A percentile compares a stretch with the other conserved stretches of the same genome.
phyloP scores from a whole-genome alignment of 2,888 invertebrate genomes.

The Sinohyriopsis cumingii region DNA sequence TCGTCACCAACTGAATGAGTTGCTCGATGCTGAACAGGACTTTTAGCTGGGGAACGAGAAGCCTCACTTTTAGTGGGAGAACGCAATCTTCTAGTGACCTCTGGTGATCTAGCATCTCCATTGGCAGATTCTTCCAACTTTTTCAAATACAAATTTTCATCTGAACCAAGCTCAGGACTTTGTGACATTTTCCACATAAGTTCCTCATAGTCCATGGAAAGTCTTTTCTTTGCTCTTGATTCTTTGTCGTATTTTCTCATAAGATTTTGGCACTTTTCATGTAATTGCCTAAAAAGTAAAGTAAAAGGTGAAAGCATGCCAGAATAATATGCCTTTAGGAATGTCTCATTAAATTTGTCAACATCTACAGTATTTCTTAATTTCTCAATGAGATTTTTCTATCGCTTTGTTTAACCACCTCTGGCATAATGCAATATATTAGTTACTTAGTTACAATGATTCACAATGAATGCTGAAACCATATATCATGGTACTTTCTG shows the following conservation, averaged over 20 bases:
- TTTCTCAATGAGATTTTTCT: too few relatives aligned
- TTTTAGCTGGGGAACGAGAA: conserved; percentile 34
- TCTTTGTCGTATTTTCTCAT: conserved; percentile 80
- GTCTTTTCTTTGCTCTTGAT: conserved; percentile 83
- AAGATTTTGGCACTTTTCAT: conserved; percentile 82
- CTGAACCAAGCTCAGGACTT: conserved; percentile 47
- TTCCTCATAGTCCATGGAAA: conserved; percentile 90
- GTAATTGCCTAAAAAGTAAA: conserved; percentile 76
- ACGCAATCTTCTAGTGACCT: conserved; percentile 30
- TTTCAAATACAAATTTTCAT: conserved; percentile 48
- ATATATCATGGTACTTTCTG: too few relatives aligned
- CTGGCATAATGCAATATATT: too few relatives aligned
- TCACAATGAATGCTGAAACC: too few relatives aligned
- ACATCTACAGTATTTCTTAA: neutral
- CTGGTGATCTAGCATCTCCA: conserved; percentile 45
- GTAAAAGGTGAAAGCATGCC: neutral
- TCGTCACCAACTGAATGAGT: conserved; percentile 37
- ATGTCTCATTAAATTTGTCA: neutral
- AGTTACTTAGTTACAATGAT: too few relatives aligned
- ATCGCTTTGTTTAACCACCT: too few relatives aligned
- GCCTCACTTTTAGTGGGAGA: conserved; percentile 44
- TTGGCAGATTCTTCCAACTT: conserved; percentile 54
- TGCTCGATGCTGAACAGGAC: conserved; percentile 42
- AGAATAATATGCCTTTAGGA: neutral
- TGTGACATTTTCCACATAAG: conserved; percentile 83